Base-by-base conservation (phyloP, 2,113 vertebrate species). In the Trematocara nigrifrons region DNA sequence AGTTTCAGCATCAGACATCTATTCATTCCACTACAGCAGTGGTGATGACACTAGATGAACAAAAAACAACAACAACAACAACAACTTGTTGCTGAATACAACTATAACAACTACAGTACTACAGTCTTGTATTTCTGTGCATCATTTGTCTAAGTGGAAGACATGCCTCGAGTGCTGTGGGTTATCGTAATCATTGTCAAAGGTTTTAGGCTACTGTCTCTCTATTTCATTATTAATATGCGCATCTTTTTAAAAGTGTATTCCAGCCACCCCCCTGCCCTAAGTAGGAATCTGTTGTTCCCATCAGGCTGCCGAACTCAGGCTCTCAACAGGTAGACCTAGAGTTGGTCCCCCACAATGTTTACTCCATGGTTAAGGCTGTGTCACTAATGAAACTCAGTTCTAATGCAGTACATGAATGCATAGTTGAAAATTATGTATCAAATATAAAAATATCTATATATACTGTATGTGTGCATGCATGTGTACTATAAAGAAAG, bases 371-470 rank as follows among this genome's bases (percentile, higher is more conserved):
- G 64, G 20, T 42, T 71, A 26, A 45, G 38, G 20, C 12, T 45
- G 12, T 26, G 20, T 71, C 66, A 71, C 40, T 71, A 71, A 45
- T 45, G 20, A 71, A 42, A 22, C 38, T 15, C n/a, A 9, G n/a
- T 69, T 40, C n/a, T 22, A 69, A 22, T 45, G 7, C 20, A 69
- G n/a, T 26, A 9, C 38, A 69, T 69, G 12, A 42, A 42, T 69
- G 38, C 64, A 69, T 69, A 69, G n/a, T 42, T 69, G 5, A 22
- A 69, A 69, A 42, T 20, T 20, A 22, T 42, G n/a, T 22, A 69
- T 42, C 12, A 69, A 69, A 69, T 69, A 69, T 42, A 69, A 69
- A 69, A 69, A 26, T 64, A 38, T 64, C 20, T 71, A 26, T 71
- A 42, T 71, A 40, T 20, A 13, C 12, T 71, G 66, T 71, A 49